Conservation (phyloP, 2,888 invertebrate species). For the Pseudococcus longispinus region DNA sequence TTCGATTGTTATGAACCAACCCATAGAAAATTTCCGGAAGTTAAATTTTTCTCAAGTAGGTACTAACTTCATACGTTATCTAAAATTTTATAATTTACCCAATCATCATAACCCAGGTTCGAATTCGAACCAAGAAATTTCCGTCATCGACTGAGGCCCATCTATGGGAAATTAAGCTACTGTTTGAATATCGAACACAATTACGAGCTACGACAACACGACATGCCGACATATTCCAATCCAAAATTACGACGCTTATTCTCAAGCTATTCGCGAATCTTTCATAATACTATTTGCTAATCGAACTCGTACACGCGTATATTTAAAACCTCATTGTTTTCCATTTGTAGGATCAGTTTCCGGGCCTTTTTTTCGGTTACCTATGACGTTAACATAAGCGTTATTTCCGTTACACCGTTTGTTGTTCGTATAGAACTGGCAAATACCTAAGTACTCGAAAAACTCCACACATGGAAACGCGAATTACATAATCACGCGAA, state of each 20-base stretch:
- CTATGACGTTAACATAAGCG: neutral
- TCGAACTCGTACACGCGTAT: neutral
- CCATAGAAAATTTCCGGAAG: too few relatives aligned
- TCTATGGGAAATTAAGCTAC: neutral
- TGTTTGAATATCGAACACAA: neutral
- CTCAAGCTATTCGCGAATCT: neutral
- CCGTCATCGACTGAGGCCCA: too few relatives aligned
- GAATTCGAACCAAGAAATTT: too few relatives aligned
- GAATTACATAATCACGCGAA: neutral
- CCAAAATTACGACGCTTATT: neutral
- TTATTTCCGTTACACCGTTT: neutral
- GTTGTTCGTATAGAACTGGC: neutral
- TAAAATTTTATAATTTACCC: too few relatives aligned
- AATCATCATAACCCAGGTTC: too few relatives aligned
- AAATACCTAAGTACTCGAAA: neutral
- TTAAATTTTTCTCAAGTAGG: too few relatives aligned
- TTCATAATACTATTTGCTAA: neutral
- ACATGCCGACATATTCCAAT: neutral
- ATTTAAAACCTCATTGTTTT: slow-evolving; percentile 11
- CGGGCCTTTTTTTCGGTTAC: neutral
- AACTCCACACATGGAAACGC: neutral
- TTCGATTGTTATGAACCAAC: too few relatives aligned
- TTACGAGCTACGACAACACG: neutral
- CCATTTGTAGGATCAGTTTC: neutral
- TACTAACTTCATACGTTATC: too few relatives aligned